Conservation (phyloP, 2,888 invertebrate genomes). For the Dysmachus trigonus region DNA sequence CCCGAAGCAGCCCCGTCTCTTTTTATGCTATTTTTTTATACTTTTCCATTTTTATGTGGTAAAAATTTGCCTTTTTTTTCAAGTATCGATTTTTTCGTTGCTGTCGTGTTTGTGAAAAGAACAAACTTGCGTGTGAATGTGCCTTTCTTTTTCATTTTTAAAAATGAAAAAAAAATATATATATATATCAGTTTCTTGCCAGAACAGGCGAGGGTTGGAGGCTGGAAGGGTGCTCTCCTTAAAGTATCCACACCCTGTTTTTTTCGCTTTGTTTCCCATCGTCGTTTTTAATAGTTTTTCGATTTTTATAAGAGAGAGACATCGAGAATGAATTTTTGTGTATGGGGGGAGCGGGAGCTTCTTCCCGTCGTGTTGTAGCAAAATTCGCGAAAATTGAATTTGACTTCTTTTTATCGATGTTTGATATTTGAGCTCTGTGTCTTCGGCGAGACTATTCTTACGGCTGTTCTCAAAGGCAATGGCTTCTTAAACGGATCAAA, state of each 20-base stretch:
- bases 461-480: background rate
- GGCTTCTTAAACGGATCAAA: background rate
- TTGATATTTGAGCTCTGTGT: background rate
- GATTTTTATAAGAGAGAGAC: background rate
- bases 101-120: background rate
- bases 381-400: background rate
- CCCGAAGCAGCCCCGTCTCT: background rate
- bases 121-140: background rate
- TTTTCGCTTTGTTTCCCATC: background rate
- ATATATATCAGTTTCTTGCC: background rate
- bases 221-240: background rate
- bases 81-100: constrained; percentile 26
- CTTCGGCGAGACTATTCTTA: background rate
- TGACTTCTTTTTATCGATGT: background rate
- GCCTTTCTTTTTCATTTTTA: background rate
- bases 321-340: background rate
- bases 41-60: constrained; percentile 32
- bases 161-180: background rate
- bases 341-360: too few relatives aligned
- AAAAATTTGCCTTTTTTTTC: constrained; percentile 27
- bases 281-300: background rate
- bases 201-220: background rate
- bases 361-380: background rate
- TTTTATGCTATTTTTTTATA: background rate
- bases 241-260: background rate